Evolutionary conservation across 2,888 invertebrate genomes (phyloP), one percentile per base, ranked within the genome.

Genomic region (Caenorhabditis auriculariae): DNA sequence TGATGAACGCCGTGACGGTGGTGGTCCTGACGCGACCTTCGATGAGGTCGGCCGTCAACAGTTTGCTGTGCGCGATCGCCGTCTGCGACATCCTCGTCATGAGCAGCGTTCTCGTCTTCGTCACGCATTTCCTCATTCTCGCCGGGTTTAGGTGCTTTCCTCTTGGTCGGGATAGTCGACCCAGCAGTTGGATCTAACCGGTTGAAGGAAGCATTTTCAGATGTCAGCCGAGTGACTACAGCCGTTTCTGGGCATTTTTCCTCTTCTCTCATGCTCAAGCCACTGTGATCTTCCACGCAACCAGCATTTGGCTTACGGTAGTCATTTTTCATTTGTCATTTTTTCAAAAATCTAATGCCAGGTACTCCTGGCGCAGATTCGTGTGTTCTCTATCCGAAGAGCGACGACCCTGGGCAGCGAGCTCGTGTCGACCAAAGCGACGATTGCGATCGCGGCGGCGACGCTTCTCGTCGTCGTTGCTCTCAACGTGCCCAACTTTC

Each of bases 241-340:
- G 77, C 44, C 77, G 78, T 45, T 74, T 72, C 29, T 85, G 84
- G 84, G 83, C 83, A 17, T 67, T 78, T 50, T 84, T 84, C 64
- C 77, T 83, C 26, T 76, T 84, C 54, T 81, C 84, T 55, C 84
- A 84, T 63, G 83, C 83, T 9, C 84, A 83, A 66, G 82, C 83
- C 48, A 82, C 82, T 24, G 82, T 85, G 7, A 82, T 84, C 7
- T 82, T 83, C 44, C 85, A 85, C 66, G 83, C 84, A 2, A 80
- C 83, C 17, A 82, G 83, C 24, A 83, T 84, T 26, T 85, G 85
- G 84, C 70, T 85, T 29, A 84, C 84, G 24, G 84, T 84, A 19
- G 46, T 24, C n/a, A 5, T 24, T n/a, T 38, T 32, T 44, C 44
- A n/a, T 32, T 42, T 32, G n/a, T 12, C 12, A 17, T 6, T 53